A percentile compares a stretch with the other conserved stretches of the same genome.
Evolutionary conservation across 1,140 invertebrate genomes (phyloP).

Genomic region (Triops longicaudatus): DNA sequence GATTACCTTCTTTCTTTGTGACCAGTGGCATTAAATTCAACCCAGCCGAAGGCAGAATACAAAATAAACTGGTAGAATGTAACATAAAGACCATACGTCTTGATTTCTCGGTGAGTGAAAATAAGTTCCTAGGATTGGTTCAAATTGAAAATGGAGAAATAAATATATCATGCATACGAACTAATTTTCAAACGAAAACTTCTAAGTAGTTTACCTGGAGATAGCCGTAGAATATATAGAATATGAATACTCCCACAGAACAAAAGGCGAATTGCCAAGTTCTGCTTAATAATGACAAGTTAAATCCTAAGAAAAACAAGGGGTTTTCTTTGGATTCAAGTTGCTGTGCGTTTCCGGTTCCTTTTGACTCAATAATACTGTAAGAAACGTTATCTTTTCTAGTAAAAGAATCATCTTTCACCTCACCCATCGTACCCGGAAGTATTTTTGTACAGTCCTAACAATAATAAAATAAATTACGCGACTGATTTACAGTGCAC

Average conservation of each 20-base stretch:
- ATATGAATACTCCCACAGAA: slow-evolving; percentile 69
- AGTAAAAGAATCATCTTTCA: background rate
- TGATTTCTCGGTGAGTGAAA: slow-evolving; percentile 78
- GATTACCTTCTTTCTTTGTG: slow-evolving; percentile 58
- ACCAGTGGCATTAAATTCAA: slow-evolving; percentile 59
- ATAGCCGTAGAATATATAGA: slow-evolving; percentile 85
- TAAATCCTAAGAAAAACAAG: slow-evolving; percentile 44
- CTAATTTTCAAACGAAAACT: slow-evolving; percentile 19
- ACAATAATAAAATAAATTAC: background rate
- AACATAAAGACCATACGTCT: slow-evolving; percentile 83
- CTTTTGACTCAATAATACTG: background rate
- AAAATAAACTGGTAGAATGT: slow-evolving; percentile 84
- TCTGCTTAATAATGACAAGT: slow-evolving; percentile 56
- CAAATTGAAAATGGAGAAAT: slow-evolving; percentile 28
- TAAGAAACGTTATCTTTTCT: background rate
- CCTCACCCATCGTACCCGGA: background rate
- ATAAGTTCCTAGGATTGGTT: slow-evolving; percentile 64
- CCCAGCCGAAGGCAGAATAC: slow-evolving; percentile 69
- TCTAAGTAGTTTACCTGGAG: slow-evolving; percentile 51
- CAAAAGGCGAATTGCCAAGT: slow-evolving; percentile 66
- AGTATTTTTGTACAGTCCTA: background rate
- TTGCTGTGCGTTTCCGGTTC: background rate
- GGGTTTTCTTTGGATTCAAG: background rate
- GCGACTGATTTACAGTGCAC: background rate
- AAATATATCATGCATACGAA: too few relatives aligned